Evolutionary conservation across 2,888 invertebrate genomes (phyloP), one percentile per base, ranked within the genome.

Genomic region (Sturmia bella): DNA sequence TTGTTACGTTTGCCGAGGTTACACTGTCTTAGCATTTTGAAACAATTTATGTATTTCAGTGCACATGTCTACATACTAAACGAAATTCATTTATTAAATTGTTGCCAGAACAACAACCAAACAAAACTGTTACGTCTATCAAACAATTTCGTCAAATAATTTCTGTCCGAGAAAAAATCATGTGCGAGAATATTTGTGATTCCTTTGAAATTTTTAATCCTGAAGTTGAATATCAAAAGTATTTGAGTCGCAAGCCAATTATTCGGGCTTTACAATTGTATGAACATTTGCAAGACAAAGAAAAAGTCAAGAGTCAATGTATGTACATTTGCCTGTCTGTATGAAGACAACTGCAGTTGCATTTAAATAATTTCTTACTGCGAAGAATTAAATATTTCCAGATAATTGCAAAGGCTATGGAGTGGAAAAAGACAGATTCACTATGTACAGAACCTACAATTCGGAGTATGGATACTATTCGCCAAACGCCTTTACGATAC

Each of bases 331-430:
- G 2, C 21, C 2, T 45, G 11, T 15, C 12, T 12, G 17, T 27
- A 2, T 13, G 9, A 21, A 39, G n/a, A n/a, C n/a, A n/a, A n/a
- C n/a, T n/a, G n/a, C n/a, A n/a, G n/a, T n/a, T 59, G 21, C 5
- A 43, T 43, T 1, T 32, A 32, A 32, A 32, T 32, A 6, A 1
- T 7, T 7, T 32, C 32, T 9, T 32, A 32, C 5, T 32, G n/a
- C 43, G 4, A n/a, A 1, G 4, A 43, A 32, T 32, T 21, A 21
- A 1, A 3, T 54, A 45, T 13, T 41, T 70, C 0, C 90, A 96
- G 96, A 94, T 87, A 93, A 95, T 92, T 95, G 97, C 88, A 93
- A 94, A 88, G 97, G 96, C 7, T 97, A 97, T 89, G 96, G 96
- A 5, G 91, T 92, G 80, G 94, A 95, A 87, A 89, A 91, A 78